Evolutionary conservation across 2,797 vertebrate species (phyloP), one percentile per base, ranked within the genome.

Genomic region (Sebastes iracundus): DNA sequence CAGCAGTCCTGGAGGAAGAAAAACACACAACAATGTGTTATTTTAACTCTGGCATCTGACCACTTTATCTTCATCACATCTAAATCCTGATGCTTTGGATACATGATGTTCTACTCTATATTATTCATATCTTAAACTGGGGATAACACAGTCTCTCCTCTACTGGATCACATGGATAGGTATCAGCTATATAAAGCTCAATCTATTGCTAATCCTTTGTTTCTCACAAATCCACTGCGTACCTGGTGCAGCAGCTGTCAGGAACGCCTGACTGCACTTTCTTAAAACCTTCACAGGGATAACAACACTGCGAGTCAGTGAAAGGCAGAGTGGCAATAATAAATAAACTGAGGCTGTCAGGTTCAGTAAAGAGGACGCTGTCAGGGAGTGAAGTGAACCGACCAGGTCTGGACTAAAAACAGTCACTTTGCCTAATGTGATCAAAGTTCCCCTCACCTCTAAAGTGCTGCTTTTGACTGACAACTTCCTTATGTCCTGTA

Each of bases 1-100:
- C 98, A 99, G 92, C 98, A 99, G 89, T 99, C 97, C 98, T 99
- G 87, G 20, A 71, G 79, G 49, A 78, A 58, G 33, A 82, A 59
- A 74, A 61, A 78, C 28, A 78, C 30, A 28, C 4, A 79, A 46
- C 52, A 23, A 52, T 11, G 20, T 13, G 8, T 63, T 46, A 13
- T 11, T 28, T n/a, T 20, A 32, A 49, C 42, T 72, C 3, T 23
- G 9, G 9, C 5, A 63, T n/a, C 38, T 0, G 28, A 63, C 22
- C 8, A 0, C 9, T 60, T 62, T 58, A 75, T 65, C 7, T 38
- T 20, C 3, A 20, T 33, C 14, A n/a, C 20, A 56, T 25, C n/a
- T 35, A 25, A 59, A 64, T 28, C 22, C 22, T 60, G 18, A 55
- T 71, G 28, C 20, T 75, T 30, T 73, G 68, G 28, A 35, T 61